These are phyloP conservation scores for Caenorhabditis japonica DNA, from an alignment of 2,888 invertebrate genomes.

Conservation along the genomic window DNA sequence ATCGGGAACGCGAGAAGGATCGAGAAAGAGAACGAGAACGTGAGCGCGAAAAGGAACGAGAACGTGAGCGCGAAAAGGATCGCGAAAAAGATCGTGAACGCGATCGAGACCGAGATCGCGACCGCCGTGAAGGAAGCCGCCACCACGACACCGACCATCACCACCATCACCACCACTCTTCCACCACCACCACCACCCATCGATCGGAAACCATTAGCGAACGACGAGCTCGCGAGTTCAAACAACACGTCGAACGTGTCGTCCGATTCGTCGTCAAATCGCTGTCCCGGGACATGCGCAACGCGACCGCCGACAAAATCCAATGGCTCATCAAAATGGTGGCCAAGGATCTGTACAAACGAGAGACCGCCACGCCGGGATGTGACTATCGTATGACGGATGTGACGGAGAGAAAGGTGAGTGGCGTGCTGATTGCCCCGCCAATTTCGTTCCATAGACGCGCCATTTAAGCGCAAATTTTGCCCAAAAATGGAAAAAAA, in stretches of 20 bases:
- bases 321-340: slow-evolving; percentile 43
- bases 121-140: not conserved
- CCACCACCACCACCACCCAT: too few relatives aligned
- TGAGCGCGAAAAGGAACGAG: slow-evolving; percentile 2
- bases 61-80: too few relatives aligned
- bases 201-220: not conserved
- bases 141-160: not conserved
- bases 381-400: slow-evolving; percentile 28
- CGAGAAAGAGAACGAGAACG: slow-evolving; percentile 6
- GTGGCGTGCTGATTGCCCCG: not conserved
- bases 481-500: too few relatives aligned
- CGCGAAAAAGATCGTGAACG: slow-evolving; percentile 6
- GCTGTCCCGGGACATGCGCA: not conserved
- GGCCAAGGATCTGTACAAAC: slow-evolving; percentile 45
- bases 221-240: slow-evolving; percentile 34
- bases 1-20: slow-evolving; percentile 6
- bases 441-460: too few relatives aligned
- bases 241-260: slow-evolving; percentile 21
- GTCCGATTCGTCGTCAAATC: slow-evolving; percentile 24
- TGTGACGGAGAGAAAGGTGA: slow-evolving; percentile 28
- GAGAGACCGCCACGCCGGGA: slow-evolving; percentile 27
- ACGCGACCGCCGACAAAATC: slow-evolving; percentile 30
- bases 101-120: slow-evolving; percentile 7
- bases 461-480: too few relatives aligned
- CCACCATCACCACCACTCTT: not conserved